Evolutionary conservation across 92 coral and sea anemone species (phyloP).

Genomic region (Muricea muricata): DNA sequence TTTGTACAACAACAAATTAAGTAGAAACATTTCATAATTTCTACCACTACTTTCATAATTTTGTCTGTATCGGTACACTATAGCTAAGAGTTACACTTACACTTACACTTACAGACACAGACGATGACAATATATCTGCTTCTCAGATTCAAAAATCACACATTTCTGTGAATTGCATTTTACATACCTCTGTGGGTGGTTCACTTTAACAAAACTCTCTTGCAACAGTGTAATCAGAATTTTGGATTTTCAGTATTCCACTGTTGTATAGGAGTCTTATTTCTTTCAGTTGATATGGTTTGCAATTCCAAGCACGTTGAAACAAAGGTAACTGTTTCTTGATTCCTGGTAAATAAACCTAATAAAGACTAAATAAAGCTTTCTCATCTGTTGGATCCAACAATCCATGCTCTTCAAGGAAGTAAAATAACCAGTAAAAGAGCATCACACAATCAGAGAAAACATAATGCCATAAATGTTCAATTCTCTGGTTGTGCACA

Average conservation of each 20-base stretch:
- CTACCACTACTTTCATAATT: too few relatives aligned
- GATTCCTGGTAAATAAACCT: conserved; percentile 56
- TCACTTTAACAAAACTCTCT: conserved; percentile 9
- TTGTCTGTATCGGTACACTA: too few relatives aligned
- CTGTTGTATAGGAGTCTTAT: conserved; percentile 64
- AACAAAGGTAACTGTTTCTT: conserved; percentile 57
- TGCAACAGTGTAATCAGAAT: conserved; percentile 15
- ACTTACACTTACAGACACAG: too few relatives aligned
- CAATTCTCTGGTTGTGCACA: too few relatives aligned
- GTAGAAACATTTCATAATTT: too few relatives aligned
- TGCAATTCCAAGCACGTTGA: conserved; percentile 64
- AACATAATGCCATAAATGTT: conserved; percentile 58
- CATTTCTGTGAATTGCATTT: too few relatives aligned
- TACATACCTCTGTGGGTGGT: conserved; percentile 27
- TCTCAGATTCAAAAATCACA: too few relatives aligned
- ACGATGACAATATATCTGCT: too few relatives aligned
- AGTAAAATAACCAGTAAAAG: conserved; percentile 51
- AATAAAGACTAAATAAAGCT: conserved; percentile 68
- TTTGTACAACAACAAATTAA: too few relatives aligned
- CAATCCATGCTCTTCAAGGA: conserved; percentile 44
- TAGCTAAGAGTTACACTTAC: too few relatives aligned
- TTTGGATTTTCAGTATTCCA: conserved; percentile 42
- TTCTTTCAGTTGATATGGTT: conserved; percentile 62
- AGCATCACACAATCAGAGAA: conserved; percentile 44
- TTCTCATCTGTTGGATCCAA: conserved; percentile 62